A percentile compares a stretch with the other conserved stretches of the same genome.
phyloP scores from a whole-genome alignment of 2,797 vertebrate genomes.

The Fringilla coelebs region DNA sequence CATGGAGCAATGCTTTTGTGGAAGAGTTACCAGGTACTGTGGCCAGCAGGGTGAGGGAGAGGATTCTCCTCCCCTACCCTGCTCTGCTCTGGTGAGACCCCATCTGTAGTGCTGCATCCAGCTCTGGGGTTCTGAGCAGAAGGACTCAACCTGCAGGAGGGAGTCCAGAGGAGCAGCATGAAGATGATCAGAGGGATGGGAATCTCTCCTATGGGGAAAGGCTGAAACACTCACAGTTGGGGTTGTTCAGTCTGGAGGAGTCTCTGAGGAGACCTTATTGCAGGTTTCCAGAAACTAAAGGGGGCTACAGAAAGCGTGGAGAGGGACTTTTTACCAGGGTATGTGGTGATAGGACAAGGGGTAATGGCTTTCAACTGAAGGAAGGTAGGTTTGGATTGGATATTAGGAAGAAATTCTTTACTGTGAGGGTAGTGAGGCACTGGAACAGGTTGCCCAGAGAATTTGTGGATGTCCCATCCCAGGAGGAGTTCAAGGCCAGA shows the following conservation, averaged over 20 bases:
- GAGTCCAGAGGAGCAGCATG: not conserved
- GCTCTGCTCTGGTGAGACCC: not conserved
- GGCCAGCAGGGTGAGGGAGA: not conserved
- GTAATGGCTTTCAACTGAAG: not conserved
- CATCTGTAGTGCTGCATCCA: not conserved
- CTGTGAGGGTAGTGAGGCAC: not conserved
- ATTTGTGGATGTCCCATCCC: not conserved
- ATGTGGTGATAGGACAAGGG: not conserved
- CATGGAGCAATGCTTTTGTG: fast-evolving
- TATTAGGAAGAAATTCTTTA: not conserved
- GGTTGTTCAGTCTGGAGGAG: not conserved
- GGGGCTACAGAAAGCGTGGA: not conserved
- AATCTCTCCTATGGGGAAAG: not conserved
- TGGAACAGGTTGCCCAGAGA: not conserved
- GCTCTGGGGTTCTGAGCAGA: not conserved
- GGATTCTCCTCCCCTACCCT: not conserved
- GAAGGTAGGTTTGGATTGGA: not conserved
- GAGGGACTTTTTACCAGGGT: not conserved
- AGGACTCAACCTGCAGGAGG: not conserved
- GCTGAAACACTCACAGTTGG: not conserved
- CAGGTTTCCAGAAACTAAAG: not conserved
- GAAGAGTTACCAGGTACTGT: not conserved
- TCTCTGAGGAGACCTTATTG: not conserved
- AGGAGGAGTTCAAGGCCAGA: not conserved
- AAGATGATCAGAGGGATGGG: not conserved